Evolutionary conservation across 2,797 vertebrate genomes (phyloP), one percentile per base, ranked within the genome.

Genomic region (Onychomys leucogaster): DNA sequence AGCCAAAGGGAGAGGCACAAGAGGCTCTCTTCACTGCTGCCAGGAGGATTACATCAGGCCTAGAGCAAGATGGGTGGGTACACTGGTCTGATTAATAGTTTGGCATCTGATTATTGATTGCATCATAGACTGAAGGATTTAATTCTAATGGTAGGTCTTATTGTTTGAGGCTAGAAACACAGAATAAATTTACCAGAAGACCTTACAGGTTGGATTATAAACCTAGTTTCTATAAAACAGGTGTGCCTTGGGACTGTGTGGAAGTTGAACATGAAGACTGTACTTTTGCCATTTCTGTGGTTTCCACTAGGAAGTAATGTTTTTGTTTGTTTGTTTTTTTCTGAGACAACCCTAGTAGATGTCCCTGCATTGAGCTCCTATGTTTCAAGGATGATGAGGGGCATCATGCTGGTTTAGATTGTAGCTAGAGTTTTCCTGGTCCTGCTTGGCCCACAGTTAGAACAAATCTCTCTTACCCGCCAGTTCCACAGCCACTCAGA

Each of bases 141-240:
- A 83, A 71, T 69, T 95, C 78, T 89, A 89, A 84, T 83, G 46
- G 6, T 49, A 12, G 88, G 76, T 61, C 49, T 96, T 91, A 41
- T 9, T 90, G n/a, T 57, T 94, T 93, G 52, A 91, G 71, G 29
- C 46, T 95, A 55, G 88, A 95, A 93, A 92, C 49, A 78, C 69
- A 67, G 4, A 80, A 43, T 86, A 27, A 4, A 32, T 94, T 89
- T 97, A 37, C 65, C 55, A 37, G 52, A 88, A n/a, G 6, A 86
- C 25, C 55, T 78, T 95, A 67, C 16, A 82, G 46, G 19, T 73
- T 93, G 61, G 6, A 80, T 95, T 57, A 89, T 55, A 73, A 96
- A 73, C 12, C 8, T 94, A 57, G 23, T 96, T 94, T 96, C 71
- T 76, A 6, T 73, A 41, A 96, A 96, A 90, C 57, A 80, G 32